phyloP scores from a whole-genome alignment of 2,797 vertebrate genomes.

The Manis javanica region DNA sequence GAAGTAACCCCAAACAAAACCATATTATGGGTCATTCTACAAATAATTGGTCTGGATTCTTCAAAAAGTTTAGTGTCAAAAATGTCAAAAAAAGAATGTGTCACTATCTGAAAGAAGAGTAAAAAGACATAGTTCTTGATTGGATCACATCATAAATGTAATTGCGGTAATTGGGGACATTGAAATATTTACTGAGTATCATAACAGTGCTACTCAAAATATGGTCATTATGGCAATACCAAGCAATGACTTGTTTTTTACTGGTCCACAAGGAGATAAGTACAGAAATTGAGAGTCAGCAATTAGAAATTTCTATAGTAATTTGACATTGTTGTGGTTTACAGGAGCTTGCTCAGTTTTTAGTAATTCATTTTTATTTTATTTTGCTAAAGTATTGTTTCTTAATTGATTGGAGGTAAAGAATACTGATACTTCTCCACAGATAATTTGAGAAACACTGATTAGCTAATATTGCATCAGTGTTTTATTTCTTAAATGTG shows the following conservation, averaged over 20 bases:
- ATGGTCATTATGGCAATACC: background rate
- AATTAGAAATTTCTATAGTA: background rate
- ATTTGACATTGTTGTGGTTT: background rate
- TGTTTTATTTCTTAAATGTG: background rate
- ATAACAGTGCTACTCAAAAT: background rate
- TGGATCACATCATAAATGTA: background rate
- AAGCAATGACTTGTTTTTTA: background rate
- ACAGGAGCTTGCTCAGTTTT: background rate
- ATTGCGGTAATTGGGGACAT: background rate
- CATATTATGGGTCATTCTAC: background rate
- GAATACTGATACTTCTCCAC: background rate
- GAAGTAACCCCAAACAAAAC: background rate
- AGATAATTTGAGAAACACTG: background rate
- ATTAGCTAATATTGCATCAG: background rate
- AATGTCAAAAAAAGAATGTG: background rate
- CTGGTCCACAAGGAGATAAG: background rate
- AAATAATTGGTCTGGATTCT: background rate
- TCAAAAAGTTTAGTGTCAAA: background rate
- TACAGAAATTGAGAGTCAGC: background rate
- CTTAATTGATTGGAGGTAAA: background rate
- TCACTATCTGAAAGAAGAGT: background rate
- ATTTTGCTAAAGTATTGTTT: background rate
- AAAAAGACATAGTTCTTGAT: background rate
- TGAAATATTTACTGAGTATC: background rate
- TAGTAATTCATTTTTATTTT: background rate